phyloP scores from a whole-genome alignment of 2,113 vertebrate species.

The Morone saxatilis region DNA sequence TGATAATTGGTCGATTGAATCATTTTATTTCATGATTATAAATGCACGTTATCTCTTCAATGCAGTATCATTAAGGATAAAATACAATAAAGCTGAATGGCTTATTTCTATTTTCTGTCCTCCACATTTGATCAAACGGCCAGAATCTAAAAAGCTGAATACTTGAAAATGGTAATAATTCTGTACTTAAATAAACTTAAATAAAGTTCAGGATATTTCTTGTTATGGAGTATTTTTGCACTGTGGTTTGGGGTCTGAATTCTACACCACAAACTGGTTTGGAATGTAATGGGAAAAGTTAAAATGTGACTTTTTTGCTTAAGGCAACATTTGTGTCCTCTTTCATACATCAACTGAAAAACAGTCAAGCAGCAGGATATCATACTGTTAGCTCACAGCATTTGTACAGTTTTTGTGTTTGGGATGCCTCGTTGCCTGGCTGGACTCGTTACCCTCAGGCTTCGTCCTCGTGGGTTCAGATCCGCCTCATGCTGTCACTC shows the following conservation, averaged over 20 bases:
- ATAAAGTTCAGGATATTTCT: background rate
- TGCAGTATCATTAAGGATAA: background rate
- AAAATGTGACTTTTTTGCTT: background rate
- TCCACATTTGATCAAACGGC: background rate
- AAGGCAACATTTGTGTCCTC: background rate
- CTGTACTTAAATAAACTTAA: background rate
- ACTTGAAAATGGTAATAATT: background rate
- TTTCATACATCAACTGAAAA: background rate
- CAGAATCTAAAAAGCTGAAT: background rate
- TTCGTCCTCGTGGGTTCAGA: slow-evolving; percentile 7
- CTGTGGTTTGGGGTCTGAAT: background rate
- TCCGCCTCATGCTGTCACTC: slow-evolving; percentile 43
- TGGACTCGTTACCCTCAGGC: slow-evolving; percentile 10
- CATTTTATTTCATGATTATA: background rate
- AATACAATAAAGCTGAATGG: background rate
- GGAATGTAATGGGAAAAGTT: background rate
- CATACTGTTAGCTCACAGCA: background rate
- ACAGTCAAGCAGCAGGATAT: background rate
- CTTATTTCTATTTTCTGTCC: background rate
- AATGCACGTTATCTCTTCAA: background rate
- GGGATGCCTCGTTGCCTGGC: background rate
- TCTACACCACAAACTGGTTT: background rate
- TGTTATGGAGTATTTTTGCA: background rate
- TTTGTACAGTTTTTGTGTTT: background rate
- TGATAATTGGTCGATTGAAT: background rate